Base-by-base conservation (phyloP, 2,888 invertebrate genomes). In the Caradrina kadenii region DNA sequence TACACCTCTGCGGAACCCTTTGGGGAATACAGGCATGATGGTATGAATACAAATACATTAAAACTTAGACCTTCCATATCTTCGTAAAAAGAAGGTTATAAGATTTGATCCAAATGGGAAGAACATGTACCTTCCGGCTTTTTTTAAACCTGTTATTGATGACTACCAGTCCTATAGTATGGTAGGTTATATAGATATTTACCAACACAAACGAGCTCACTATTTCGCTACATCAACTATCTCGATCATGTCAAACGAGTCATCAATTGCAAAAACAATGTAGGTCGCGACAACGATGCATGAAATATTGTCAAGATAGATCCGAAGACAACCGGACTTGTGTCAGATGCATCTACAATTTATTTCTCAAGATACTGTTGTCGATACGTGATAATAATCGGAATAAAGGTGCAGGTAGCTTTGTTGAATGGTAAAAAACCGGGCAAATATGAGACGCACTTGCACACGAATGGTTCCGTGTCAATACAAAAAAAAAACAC, bases 251-350 rank as follows among this genome's bases (percentile, higher is more conserved):
- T 54, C 76, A 67, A 72, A 60, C 66, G 50, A 63, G 68, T 76
- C 64, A 67, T 76, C 68, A 63, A 72, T 66, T 67, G 81, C 73
- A 75, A 80, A 84, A 76, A 76, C 73, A 63, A 71, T 81, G 66
- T 72, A 64, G 74, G 70, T 58, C 56, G 63, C 35, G 65, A 74
- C 75, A 81, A 78, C 74, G 78, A 69, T 53, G 61, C 69, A 68
- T 74, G 65, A 80, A 76, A 72, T 72, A 73, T 75, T 76, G 63
- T 58, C 48, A 19, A 60, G 81, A 80, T 68, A 69, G 58, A 66
- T 80, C 53, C 59, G 59, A 72, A 62, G 78, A 66, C 54, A 63
- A 13, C 59, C 53, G 69, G 80, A 79, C 49, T 39, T 63, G 58
- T 50, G 19, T 69, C 50, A 66, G 56, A 69, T 76, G 22, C 45